Percentiles rank a stretch among this genome's conserved stretches.
Conservation (phyloP, 2,113 vertebrate species). For the Sclerurus mexicanus region DNA sequence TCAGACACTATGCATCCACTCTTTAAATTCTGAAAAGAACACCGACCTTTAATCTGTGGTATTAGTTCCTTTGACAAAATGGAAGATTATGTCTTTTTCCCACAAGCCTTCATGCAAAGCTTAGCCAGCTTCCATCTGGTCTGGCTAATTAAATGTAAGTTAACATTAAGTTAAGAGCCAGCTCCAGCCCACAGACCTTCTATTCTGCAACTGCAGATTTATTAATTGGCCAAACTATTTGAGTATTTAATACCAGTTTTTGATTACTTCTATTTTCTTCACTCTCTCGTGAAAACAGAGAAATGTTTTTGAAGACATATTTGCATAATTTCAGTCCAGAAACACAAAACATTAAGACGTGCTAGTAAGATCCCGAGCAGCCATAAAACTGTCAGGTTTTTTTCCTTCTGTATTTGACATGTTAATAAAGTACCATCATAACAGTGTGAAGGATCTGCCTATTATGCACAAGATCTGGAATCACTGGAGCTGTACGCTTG, state of each 20-base stretch:
- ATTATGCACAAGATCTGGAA: slow-evolving; percentile 20
- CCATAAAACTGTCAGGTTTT: not conserved
- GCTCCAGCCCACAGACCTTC: slow-evolving; percentile 11
- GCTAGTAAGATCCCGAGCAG: not conserved
- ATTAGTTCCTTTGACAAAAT: slow-evolving; percentile 60
- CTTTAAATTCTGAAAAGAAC: slow-evolving; percentile 49
- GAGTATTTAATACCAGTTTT: slow-evolving; percentile 44
- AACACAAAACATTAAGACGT: slow-evolving; percentile 24
- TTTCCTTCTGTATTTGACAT: not conserved
- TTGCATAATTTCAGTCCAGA: slow-evolving; percentile 62
- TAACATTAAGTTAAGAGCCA: slow-evolving; percentile 32
- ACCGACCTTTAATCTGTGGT: slow-evolving; percentile 46
- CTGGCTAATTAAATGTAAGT: slow-evolving; percentile 60
- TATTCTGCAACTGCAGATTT: not conserved
- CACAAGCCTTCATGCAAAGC: slow-evolving; percentile 42
- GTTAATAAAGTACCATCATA: not conserved
- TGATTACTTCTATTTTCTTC: slow-evolving; percentile 54
- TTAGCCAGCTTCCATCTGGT: slow-evolving; percentile 51
- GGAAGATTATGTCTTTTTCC: slow-evolving; percentile 48
- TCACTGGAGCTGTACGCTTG: not conserved
- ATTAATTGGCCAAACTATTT: slow-evolving; percentile 2
- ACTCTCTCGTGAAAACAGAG: slow-evolving; percentile 42
- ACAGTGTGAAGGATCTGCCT: slow-evolving; percentile 34
- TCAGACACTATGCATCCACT: not conserved
- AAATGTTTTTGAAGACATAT: slow-evolving; percentile 52